A percentile compares a stretch with the other conserved stretches of the same genome.
Conservation (phyloP, 53 echinoderm and acorn worm species). For the Actinopyga echinites region DNA sequence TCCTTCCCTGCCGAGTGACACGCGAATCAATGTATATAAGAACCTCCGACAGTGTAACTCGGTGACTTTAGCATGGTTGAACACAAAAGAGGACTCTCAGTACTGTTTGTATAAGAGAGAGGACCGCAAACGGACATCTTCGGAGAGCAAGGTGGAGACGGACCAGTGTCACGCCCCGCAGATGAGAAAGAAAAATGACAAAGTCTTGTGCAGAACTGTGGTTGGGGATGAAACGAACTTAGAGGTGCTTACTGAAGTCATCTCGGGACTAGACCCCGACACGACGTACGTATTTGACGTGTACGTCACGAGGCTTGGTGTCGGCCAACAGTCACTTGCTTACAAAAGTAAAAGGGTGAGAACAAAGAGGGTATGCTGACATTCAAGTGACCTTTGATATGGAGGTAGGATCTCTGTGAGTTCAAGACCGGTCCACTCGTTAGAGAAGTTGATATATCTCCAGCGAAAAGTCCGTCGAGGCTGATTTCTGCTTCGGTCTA, state of each 20-base stretch:
- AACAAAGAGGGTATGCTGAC: conserved; percentile 91
- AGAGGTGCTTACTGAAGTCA: conserved; percentile 79
- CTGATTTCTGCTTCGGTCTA: no score
- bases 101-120: conserved; percentile 95
- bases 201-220: conserved; percentile 80
- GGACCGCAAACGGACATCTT: conserved; percentile 54
- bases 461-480: no score
- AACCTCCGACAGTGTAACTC: conserved; percentile 92
- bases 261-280: conserved; percentile 70
- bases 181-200: conserved; percentile 94
- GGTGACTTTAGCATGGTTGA: conserved; percentile 93
- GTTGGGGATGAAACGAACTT: conserved; percentile 66
- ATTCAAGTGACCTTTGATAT: not conserved
- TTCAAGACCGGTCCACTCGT: not conserved
- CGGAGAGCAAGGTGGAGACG: conserved; percentile 28
- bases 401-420: not conserved
- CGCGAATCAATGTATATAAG: conserved; percentile 81
- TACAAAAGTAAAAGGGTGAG: conserved; percentile 88
- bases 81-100: conserved; percentile 87
- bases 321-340: conserved; percentile 81
- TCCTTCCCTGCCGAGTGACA: conserved; percentile 83
- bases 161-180: conserved; percentile 86
- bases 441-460: no score
- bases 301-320: conserved; percentile 73
- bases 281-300: conserved; percentile 92